Conservation (phyloP, 2,797 vertebrate species). For the Austrolebias charrua region DNA sequence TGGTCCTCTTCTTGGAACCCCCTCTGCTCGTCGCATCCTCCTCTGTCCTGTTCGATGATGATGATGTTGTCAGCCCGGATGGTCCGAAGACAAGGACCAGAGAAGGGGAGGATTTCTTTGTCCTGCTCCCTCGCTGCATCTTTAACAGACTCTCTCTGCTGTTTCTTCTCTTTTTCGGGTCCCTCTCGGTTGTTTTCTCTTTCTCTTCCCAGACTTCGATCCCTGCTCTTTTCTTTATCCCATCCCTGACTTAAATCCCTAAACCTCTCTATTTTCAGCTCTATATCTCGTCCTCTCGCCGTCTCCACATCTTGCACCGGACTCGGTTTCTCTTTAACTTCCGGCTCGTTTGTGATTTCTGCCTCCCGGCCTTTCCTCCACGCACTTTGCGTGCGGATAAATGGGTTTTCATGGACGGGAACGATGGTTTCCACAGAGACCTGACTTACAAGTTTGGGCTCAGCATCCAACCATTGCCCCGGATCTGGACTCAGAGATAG, state of each 20-base stretch:
- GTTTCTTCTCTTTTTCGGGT: constrained; percentile 50
- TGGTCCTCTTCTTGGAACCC: constrained; percentile 57
- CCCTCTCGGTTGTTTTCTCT: constrained; percentile 52
- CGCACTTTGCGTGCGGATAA: constrained; percentile 77
- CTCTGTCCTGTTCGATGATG: constrained; percentile 79
- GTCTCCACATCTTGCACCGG: constrained; percentile 57
- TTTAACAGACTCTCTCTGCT: constrained; percentile 52
- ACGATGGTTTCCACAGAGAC: constrained; percentile 84
- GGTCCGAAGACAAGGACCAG: constrained; percentile 66
- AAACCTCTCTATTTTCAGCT: constrained; percentile 64
- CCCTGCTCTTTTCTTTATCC: constrained; percentile 57
- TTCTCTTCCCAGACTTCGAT: constrained; percentile 63
- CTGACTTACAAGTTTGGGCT: constrained; percentile 50
- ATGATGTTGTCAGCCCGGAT: constrained; percentile 82
- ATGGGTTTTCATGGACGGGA: constrained; percentile 85
- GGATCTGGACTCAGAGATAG: constrained; percentile 53
- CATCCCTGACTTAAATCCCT: constrained; percentile 58
- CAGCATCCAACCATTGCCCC: constrained; percentile 56
- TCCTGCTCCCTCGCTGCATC: constrained; percentile 56
- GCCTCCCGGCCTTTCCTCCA: constrained; percentile 60
- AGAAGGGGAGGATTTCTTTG: constrained; percentile 46
- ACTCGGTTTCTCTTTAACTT: constrained; percentile 52
- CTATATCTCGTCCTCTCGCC: constrained; percentile 54
- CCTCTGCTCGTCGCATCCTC: constrained; percentile 50
- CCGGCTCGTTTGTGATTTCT: constrained; percentile 50